Conservation (phyloP, 2,888 invertebrate genomes). For the Oscheius sp. region DNA sequence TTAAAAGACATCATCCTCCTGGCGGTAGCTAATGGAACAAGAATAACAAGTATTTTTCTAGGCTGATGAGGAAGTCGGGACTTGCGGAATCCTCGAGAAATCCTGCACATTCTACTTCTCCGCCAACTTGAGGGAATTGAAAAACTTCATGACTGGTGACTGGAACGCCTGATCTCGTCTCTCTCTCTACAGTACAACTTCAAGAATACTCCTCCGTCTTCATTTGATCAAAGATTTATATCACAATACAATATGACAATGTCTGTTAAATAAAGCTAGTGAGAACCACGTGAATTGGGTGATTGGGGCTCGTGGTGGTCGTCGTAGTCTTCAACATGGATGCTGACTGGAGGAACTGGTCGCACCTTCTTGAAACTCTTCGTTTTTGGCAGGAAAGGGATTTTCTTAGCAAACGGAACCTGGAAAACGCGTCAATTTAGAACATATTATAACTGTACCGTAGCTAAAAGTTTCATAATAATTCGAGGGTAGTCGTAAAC, state of each 20-base stretch:
- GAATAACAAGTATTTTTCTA: neutral
- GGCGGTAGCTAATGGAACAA: neutral
- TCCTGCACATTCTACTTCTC: conserved; percentile 7
- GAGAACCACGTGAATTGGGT: conserved; percentile 2
- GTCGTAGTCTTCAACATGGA: conserved; percentile 26
- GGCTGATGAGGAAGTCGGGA: conserved; percentile 10
- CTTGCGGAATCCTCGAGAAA: neutral
- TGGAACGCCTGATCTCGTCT: neutral
- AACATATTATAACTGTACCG: conserved; percentile 22
- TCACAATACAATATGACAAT: no score
- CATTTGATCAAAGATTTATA: no score
- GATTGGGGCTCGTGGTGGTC: neutral
- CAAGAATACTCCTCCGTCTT: no score
- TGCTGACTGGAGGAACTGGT: conserved; percentile 23
- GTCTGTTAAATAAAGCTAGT: neutral
- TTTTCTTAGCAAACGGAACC: conserved; percentile 53
- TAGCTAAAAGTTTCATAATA: conserved; percentile 58
- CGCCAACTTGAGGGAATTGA: neutral
- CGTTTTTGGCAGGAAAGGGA: conserved; percentile 66
- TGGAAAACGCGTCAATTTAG: conserved; percentile 27
- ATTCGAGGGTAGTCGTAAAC: conserved; percentile 62
- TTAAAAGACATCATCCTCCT: no score
- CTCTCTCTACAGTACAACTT: neutral
- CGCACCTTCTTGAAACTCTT: conserved; percentile 39
- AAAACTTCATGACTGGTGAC: no score